Evolutionary conservation across 2,797 vertebrate species (phyloP), one percentile per base, ranked within the genome.

Genomic region (Eidolon dupreanum): DNA sequence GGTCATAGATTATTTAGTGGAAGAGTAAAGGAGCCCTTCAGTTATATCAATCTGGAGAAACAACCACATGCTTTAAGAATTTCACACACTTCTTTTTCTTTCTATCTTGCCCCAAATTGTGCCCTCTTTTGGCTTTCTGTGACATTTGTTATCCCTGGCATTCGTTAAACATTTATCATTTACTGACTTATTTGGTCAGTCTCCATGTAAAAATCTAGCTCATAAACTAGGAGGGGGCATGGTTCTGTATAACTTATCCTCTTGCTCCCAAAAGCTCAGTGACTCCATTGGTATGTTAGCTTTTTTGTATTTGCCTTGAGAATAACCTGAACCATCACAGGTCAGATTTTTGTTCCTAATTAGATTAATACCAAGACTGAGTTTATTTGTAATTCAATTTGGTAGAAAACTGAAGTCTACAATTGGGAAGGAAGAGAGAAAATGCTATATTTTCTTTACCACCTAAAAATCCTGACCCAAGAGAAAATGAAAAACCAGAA

Each of bases 401-500:
- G 41, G 28, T 93, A 66, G 59, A 73, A 79, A 94, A 74, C 57
- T 41, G 3, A 93, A 88, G 38, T 85, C 55, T 68, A 82, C 1
- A 22, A 33, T 85, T 36, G 41, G n/a, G 79, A 68, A 79, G 73
- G 90, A 65, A 77, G 36, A 87, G 20, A 83, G 38, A 84, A 84
- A 77, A 78, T 5, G 2, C n/a, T 83, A 0, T 70, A 31, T 88
- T 88, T 65, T 75, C 55, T 88, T 83, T 79, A 61, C 31, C 19
- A 57, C 22, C 36, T 85, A 74, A 94, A 95, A 93, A 38, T 85
- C 38, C 63, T 46, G 36, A 88, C 41, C 36, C 26, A 24, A 83
- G 46, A 92, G 12, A 87, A 65, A 78, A 88, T 51, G 53, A 83
- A 90, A 96, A 83, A n/a, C 7, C 33, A 86, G 63, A 93, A 86